Conservation (phyloP, 2,888 invertebrate species). For the Drosophila pseudotalamancana region DNA sequence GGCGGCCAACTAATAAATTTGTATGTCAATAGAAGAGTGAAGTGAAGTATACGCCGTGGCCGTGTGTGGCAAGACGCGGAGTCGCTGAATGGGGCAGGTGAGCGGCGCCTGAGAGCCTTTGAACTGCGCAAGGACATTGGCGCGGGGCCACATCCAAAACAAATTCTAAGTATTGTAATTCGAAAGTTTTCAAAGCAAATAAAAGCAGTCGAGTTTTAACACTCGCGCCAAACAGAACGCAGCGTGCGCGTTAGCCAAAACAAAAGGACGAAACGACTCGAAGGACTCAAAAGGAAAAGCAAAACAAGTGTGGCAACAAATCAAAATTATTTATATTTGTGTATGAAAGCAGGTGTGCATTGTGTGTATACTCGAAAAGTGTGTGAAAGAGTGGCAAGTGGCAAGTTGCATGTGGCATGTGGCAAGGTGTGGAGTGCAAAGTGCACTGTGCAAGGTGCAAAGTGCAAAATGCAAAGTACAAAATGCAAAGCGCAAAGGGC, state of each 20-base stretch:
- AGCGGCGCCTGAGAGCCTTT: slow-evolving; percentile 38
- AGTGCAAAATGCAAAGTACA: slow-evolving; percentile 1
- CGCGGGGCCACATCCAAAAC: slow-evolving; percentile 60
- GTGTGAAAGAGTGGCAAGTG: too few species aligned
- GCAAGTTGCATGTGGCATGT: not conserved
- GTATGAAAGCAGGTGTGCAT: not conserved
- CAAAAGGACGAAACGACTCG: too few species aligned
- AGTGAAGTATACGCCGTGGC: slow-evolving; percentile 7
- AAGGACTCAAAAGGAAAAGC: not conserved
- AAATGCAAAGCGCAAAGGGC: slow-evolving; percentile 7
- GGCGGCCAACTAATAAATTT: slow-evolving; percentile 77
- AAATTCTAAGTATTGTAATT: slow-evolving; percentile 82
- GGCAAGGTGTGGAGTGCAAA: not conserved
- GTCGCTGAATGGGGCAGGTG: slow-evolving; percentile 44
- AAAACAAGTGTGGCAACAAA: not conserved
- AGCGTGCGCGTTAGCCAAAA: slow-evolving; percentile 28
- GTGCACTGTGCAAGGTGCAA: not conserved
- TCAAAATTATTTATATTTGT: not conserved
- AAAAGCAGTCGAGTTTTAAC: slow-evolving; percentile 81
- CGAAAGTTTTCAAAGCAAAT: slow-evolving; percentile 78
- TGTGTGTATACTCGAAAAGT: not conserved
- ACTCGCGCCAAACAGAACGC: slow-evolving; percentile 72
- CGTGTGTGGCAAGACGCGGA: slow-evolving; percentile 5
- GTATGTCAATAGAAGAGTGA: slow-evolving; percentile 72
- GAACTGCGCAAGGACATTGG: slow-evolving; percentile 83